A percentile compares a stretch with the other conserved stretches of the same genome.
Conservation (phyloP, 1,140 invertebrate genomes). For the Eulimnadia texana region DNA sequence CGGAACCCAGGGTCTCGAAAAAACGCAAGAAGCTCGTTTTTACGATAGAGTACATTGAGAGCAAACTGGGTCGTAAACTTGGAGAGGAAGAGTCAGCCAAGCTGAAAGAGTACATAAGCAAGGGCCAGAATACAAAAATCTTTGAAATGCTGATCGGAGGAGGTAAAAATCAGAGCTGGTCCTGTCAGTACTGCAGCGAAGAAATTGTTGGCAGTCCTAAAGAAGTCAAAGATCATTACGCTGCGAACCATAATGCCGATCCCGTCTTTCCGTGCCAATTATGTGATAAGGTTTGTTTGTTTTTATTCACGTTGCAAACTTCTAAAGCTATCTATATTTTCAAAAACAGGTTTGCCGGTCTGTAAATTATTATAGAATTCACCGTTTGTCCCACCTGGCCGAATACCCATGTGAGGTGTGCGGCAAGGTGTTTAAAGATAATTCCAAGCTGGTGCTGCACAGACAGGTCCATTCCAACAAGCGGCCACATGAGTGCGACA, state of each 20-base stretch:
- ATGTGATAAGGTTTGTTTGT: slow-evolving; percentile 4
- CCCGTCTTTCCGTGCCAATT: slow-evolving; percentile 13
- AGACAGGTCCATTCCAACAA: slow-evolving; percentile 21
- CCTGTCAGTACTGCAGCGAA: slow-evolving; percentile 9
- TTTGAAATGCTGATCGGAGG: slow-evolving; percentile 13
- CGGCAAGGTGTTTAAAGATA: slow-evolving; percentile 13
- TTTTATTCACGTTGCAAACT: background rate
- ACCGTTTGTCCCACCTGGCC: slow-evolving; percentile 10
- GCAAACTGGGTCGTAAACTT: slow-evolving; percentile 8
- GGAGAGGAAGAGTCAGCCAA: slow-evolving; percentile 5
- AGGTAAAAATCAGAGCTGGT: slow-evolving; percentile 10
- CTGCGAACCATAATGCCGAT: slow-evolving; percentile 2
- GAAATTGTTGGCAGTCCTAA: slow-evolving; percentile 3
- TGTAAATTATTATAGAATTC: slow-evolving; percentile 7
- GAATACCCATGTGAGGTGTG: slow-evolving; percentile 11
- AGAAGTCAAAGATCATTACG: slow-evolving; percentile 11
- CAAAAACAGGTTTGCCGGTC: slow-evolving; percentile 7
- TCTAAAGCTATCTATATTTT: background rate
- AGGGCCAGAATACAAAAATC: slow-evolving; percentile 11
- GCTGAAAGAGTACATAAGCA: slow-evolving; percentile 10
- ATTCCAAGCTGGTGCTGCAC: slow-evolving; percentile 10
- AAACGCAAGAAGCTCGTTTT: slow-evolving; percentile 9
- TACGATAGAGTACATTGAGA: slow-evolving; percentile 8
- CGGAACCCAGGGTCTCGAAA: background rate
- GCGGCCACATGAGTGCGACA: slow-evolving; percentile 23